Percentiles rank a stretch among this genome's conserved stretches.
These are phyloP conservation scores for Prochilodus magdalenae DNA, from an alignment of 2,113 vertebrate species.

Conservation along the genomic window DNA sequence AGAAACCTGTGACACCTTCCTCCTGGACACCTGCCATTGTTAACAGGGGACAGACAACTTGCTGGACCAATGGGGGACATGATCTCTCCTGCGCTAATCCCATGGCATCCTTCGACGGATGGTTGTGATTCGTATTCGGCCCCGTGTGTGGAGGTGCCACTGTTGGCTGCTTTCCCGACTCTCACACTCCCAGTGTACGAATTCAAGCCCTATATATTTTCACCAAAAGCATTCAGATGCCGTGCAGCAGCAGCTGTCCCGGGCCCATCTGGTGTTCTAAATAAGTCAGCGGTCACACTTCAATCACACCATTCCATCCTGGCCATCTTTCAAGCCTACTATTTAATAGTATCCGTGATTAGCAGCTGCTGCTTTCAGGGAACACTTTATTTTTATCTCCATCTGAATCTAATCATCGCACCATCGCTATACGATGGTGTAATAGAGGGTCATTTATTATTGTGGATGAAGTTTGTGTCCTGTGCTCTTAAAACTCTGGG, in stretches of 20 bases:
- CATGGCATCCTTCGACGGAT: not conserved
- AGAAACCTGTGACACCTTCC: not conserved
- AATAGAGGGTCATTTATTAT: not conserved
- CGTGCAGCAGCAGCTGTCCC: constrained; percentile 28
- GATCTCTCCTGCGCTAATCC: not conserved
- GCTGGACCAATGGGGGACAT: not conserved
- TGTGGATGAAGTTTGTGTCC: too few species aligned
- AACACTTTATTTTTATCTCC: not conserved
- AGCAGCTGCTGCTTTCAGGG: not conserved
- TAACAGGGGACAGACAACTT: not conserved
- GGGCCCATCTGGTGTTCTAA: constrained; percentile 2
- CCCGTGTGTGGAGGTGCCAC: not conserved
- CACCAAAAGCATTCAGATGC: constrained; percentile 23
- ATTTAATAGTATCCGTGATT: not conserved
- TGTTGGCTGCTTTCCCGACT: not conserved
- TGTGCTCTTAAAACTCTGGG: too few species aligned
- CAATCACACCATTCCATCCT: constrained; percentile 20
- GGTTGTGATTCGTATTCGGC: not conserved
- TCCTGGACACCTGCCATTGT: not conserved
- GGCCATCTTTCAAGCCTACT: not conserved
- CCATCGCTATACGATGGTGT: not conserved
- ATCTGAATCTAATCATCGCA: not conserved
- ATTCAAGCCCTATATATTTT: constrained; percentile 13
- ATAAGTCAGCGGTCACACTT: constrained; percentile 31
- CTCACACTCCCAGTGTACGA: not conserved